These are phyloP conservation scores for Cynopterus brachyotis DNA, from an alignment of 2,113 vertebrate genomes.

Conservation along the genomic window DNA sequence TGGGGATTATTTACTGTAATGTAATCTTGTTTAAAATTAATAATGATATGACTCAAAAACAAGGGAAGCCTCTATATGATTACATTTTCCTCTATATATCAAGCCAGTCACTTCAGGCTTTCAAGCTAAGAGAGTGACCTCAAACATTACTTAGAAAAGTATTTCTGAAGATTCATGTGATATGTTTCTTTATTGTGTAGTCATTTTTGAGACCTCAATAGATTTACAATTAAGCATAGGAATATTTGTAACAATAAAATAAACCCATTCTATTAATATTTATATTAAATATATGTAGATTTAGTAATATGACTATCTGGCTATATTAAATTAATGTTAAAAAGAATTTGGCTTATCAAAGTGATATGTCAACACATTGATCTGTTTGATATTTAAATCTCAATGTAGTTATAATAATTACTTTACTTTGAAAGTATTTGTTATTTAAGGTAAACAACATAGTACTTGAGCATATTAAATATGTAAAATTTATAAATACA, in stretches of 20 bases:
- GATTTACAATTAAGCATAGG: neutral
- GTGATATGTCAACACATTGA: neutral
- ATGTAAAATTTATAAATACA: neutral
- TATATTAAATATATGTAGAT: neutral
- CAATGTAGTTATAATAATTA: neutral
- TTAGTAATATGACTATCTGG: neutral
- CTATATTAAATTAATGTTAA: neutral
- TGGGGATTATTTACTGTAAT: neutral
- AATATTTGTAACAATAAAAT: neutral
- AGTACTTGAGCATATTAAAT: neutral
- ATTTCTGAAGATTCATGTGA: neutral
- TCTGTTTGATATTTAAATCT: neutral
- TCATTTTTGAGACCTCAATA: neutral
- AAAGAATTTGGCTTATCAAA: neutral
- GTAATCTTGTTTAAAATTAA: neutral
- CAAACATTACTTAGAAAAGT: neutral
- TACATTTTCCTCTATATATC: neutral
- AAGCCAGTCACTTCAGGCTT: neutral
- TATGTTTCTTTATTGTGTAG: neutral
- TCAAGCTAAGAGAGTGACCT: neutral
- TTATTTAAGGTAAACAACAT: conserved; percentile 7
- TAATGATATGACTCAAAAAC: neutral
- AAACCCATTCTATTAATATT: neutral
- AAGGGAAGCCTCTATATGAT: neutral
- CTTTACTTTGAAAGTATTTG: neutral